Percentiles rank a stretch among this genome's conserved stretches.
These are phyloP conservation scores for Crioceris asparagi DNA, from an alignment of 2,888 invertebrate genomes.

Conservation along the genomic window DNA sequence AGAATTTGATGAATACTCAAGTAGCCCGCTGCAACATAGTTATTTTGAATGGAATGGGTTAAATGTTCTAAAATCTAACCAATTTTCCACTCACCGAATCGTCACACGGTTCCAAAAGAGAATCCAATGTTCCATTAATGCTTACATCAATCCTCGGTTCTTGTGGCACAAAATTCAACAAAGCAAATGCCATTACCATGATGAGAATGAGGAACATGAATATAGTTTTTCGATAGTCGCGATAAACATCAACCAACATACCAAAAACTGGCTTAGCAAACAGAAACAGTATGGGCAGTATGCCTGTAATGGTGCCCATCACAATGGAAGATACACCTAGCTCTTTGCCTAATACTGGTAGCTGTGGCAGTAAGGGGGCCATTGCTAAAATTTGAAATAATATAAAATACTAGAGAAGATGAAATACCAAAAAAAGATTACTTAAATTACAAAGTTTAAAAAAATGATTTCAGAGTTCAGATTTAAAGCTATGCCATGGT, in stretches of 20 bases:
- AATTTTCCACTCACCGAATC: too few species aligned
- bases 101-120: too few species aligned
- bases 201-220: conserved; percentile 54
- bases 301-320: conserved; percentile 67
- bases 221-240: conserved; percentile 55
- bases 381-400: conserved; percentile 45
- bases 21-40: too few species aligned
- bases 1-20: too few species aligned
- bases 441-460: too few species aligned
- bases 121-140: too few species aligned
- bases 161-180: conserved; percentile 56
- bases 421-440: too few species aligned
- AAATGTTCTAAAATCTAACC: too few species aligned
- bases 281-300: conserved; percentile 66
- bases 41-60: too few species aligned
- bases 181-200: conserved; percentile 58
- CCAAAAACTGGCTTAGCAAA: conserved; percentile 69
- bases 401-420: background rate
- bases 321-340: conserved; percentile 63
- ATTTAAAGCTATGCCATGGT: too few species aligned
- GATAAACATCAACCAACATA: conserved; percentile 62
- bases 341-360: conserved; percentile 68
- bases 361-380: conserved; percentile 70
- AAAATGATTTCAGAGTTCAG: too few species aligned
- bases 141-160: conserved; percentile 19